phyloP scores from a whole-genome alignment of 2,888 invertebrate species.

The Seira sanloemensis region DNA sequence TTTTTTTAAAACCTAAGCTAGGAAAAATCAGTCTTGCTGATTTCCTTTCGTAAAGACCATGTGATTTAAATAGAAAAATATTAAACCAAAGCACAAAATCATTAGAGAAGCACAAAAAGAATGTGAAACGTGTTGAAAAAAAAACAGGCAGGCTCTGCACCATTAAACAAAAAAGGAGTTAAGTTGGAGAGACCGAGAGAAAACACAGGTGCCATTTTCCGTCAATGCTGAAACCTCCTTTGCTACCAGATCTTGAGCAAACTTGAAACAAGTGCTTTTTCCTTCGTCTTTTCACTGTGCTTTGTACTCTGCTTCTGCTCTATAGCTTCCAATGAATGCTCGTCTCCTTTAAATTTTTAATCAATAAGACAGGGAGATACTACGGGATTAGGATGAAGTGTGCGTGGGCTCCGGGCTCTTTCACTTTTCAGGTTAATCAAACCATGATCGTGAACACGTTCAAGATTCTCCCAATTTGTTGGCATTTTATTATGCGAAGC shows the following conservation, averaged over 20 bases:
- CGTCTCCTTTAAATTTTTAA: slow-evolving; percentile 34
- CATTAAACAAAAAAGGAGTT: background rate
- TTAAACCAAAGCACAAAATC: slow-evolving; percentile 14
- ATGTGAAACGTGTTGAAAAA: slow-evolving; percentile 7
- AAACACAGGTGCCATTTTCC: slow-evolving; percentile 17
- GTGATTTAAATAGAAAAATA: slow-evolving; percentile 7
- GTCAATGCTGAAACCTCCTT: background rate
- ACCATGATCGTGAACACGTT: slow-evolving; percentile 37
- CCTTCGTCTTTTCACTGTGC: background rate
- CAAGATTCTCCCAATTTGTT: slow-evolving; percentile 6
- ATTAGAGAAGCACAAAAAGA: slow-evolving; percentile 4
- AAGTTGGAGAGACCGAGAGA: background rate
- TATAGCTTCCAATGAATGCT: slow-evolving; percentile 23
- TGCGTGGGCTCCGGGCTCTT: slow-evolving; percentile 37
- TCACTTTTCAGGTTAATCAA: slow-evolving; percentile 53
- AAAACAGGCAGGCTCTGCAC: background rate
- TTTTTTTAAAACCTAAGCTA: no score
- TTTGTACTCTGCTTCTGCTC: background rate
- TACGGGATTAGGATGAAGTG: background rate
- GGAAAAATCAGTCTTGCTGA: no score
- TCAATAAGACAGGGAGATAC: slow-evolving; percentile 18
- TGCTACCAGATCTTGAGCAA: background rate
- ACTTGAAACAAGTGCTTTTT: background rate
- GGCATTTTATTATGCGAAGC: background rate
- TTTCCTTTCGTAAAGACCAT: background rate